Base-by-base conservation (phyloP, 2,888 invertebrate genomes). In the Sinodicranocentrus sp. region DNA sequence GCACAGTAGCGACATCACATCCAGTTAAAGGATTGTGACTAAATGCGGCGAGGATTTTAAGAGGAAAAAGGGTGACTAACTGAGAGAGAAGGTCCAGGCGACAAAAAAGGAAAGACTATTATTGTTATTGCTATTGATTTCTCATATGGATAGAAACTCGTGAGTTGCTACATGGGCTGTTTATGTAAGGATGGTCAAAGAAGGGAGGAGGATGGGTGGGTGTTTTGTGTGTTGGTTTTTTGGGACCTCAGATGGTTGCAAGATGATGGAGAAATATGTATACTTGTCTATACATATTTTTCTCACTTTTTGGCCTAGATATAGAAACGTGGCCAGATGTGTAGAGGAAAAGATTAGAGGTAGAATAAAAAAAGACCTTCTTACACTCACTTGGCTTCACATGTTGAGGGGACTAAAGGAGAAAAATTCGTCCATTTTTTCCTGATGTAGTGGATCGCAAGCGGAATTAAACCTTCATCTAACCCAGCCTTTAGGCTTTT, bases 321-420 rank as follows among this genome's bases (percentile, higher is more conserved):
- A n/a, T n/a, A n/a, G n/a, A n/a, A n/a, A n/a, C n/a, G n/a, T n/a
- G n/a, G n/a, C n/a, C n/a, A 10, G 33, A 33, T 6, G 33, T 33
- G 10, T 33, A 33, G 5, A 33, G 33, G 33, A 33, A 17, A 28
- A 43, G 39, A 43, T 43, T 54, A 61, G 72, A 59, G 15, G 52
- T 59, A 19, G 33, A 75, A 28, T 73, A 39, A 54, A n/a, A 70
- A 70, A 70, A 44, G 68, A 43, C 28, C 17, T 19, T 28, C 25
- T 70, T 77, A 59, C 68, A 39, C 68, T 78, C 78, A 78, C 78
- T 78, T 70, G 70, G 70, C 61, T 78, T 70, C 78, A 70, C 70
- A 61, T 6, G 6, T 52, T 5, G 52, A n/a, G n/a, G 52, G 52
- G n/a, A 52, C 6, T 13, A 17, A 52, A 52, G n/a, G n/a, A 17